Evolutionary conservation across 2,113 vertebrate genomes (phyloP).

Genomic region (Crotalus tigris): DNA sequence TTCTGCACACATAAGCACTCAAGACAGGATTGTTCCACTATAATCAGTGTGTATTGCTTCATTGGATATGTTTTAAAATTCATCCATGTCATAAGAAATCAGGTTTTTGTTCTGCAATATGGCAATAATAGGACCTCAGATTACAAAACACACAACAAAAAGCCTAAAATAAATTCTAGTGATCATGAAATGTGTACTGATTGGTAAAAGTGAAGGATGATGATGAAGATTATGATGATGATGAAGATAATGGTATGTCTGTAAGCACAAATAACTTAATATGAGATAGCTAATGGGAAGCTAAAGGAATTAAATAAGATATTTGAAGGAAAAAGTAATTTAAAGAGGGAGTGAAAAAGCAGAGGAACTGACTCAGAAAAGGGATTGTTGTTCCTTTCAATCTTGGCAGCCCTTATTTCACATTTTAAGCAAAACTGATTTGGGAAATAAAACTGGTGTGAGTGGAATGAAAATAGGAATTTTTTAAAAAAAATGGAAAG

Average conservation of each 20-base stretch:
- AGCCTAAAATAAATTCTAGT: neutral
- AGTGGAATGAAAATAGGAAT: neutral
- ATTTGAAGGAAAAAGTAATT: neutral
- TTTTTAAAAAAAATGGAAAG: neutral
- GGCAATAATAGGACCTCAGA: neutral
- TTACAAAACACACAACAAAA: neutral
- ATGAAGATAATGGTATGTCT: neutral
- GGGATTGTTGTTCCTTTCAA: neutral
- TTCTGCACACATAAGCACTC: neutral
- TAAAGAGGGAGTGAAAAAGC: neutral
- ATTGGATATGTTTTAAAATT: neutral
- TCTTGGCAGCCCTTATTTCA: neutral
- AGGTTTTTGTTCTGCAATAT: neutral
- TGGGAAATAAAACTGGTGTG: neutral
- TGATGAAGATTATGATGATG: neutral
- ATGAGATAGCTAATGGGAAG: neutral
- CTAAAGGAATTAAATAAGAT: neutral
- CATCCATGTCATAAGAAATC: neutral
- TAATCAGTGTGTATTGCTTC: neutral
- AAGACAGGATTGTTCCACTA: neutral
- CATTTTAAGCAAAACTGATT: neutral
- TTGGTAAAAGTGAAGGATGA: neutral
- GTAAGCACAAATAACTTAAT: neutral
- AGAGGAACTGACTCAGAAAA: neutral
- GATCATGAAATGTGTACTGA: neutral